A percentile compares a stretch with the other conserved stretches of the same genome.
phyloP scores from a whole-genome alignment of 2,113 vertebrate genomes.

The Panthera tigris region DNA sequence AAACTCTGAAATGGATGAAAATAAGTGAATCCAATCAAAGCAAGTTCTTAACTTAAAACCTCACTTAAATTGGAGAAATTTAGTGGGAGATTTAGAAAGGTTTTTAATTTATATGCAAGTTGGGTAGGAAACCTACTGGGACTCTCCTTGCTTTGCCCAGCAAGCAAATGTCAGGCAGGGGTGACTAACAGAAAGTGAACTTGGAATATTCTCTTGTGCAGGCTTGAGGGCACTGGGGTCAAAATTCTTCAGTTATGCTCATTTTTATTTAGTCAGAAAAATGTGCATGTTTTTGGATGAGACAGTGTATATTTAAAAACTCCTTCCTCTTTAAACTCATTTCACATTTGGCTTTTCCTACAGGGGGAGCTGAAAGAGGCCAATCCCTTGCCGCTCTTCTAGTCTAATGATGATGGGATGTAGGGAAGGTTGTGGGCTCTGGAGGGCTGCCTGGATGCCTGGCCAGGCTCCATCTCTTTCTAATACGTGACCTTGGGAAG shows the following conservation, averaged over 20 bases:
- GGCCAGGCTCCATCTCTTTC: not conserved
- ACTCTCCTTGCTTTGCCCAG: not conserved
- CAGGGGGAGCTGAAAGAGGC: not conserved
- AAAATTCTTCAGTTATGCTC: not conserved
- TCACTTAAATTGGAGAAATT: constrained; percentile 7
- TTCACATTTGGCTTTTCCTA: not conserved
- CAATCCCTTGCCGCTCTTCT: not conserved
- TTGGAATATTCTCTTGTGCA: not conserved
- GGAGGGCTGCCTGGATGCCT: not conserved
- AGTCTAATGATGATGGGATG: not conserved
- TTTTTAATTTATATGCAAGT: not conserved
- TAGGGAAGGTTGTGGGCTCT: not conserved
- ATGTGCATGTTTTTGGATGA: not conserved
- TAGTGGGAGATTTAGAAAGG: not conserved
- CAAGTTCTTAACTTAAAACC: not conserved
- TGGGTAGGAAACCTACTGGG: not conserved
- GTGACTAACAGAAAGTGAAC: not conserved
- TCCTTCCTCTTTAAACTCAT: not conserved
- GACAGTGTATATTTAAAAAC: not conserved
- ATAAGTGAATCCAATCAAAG: not conserved
- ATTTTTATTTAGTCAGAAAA: not conserved
- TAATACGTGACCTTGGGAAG: not conserved
- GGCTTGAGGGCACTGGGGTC: not conserved
- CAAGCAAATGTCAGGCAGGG: not conserved
- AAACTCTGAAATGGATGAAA: constrained; percentile 22